A percentile compares a stretch with the other conserved stretches of the same genome.
phyloP scores from a whole-genome alignment of 2,888 invertebrate genomes.

The Drosophila melanocephala region DNA sequence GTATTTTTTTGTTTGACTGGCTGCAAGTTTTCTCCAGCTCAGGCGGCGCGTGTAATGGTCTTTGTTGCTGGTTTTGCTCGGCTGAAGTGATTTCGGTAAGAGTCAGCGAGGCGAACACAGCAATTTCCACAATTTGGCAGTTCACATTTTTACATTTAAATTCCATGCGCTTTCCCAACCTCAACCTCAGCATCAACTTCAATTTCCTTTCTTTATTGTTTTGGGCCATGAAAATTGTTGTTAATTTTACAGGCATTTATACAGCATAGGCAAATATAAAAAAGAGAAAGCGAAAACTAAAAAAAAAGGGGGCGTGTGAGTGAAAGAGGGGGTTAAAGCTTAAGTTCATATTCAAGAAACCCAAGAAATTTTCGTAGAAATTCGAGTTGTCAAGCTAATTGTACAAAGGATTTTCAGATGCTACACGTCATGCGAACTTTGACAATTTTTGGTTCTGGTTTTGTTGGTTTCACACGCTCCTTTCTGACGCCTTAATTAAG shows the following conservation, averaged over 20 bases:
- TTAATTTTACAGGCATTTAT: slow-evolving; percentile 25
- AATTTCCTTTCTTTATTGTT: slow-evolving; percentile 56
- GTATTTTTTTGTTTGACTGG: slow-evolving; percentile 13
- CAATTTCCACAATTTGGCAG: slow-evolving; percentile 49
- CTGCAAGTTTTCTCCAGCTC: slow-evolving; percentile 4
- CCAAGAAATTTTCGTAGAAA: slow-evolving; percentile 1
- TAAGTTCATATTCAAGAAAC: slow-evolving; percentile 1
- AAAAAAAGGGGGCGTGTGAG: background rate
- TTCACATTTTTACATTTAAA: slow-evolving; percentile 63
- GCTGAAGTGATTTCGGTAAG: slow-evolving; percentile 25
- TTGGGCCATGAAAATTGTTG: slow-evolving; percentile 22
- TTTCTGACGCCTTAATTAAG: slow-evolving; percentile 42
- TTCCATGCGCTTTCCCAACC: slow-evolving; percentile 55
- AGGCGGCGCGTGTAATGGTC: slow-evolving; percentile 19
- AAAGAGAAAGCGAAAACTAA: background rate
- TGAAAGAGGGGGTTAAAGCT: slow-evolving; percentile 12
- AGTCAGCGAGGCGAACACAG: slow-evolving; percentile 39
- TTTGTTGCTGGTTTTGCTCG: slow-evolving; percentile 16
- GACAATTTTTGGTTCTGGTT: slow-evolving; percentile 6
- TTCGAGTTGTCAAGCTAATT: slow-evolving; percentile 18
- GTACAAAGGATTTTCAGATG: slow-evolving; percentile 21
- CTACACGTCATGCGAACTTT: background rate
- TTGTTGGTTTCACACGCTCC: slow-evolving; percentile 8
- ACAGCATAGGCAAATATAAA: background rate
- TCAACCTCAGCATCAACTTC: slow-evolving; percentile 31